A percentile compares a stretch with the other conserved stretches of the same genome.
phyloP scores from a whole-genome alignment of 2,113 vertebrate genomes.

The Podiceps cristatus region DNA sequence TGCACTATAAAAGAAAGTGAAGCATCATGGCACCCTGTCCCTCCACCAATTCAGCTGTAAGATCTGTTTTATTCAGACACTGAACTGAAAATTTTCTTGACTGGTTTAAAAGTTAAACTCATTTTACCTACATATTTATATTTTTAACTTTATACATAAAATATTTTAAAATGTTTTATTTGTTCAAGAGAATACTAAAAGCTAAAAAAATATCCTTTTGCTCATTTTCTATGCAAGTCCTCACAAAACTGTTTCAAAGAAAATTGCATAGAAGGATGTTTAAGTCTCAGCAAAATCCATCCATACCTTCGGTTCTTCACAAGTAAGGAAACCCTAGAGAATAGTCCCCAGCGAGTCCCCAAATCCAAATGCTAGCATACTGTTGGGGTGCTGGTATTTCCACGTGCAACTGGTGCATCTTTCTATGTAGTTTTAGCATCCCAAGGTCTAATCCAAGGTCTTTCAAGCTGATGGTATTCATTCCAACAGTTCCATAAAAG shows the following conservation, averaged over 20 bases:
- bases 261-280: not conserved
- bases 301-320: not conserved
- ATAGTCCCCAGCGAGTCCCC: not conserved
- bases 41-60: not conserved
- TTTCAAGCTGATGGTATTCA: not conserved
- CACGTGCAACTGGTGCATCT: not conserved
- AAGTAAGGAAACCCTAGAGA: not conserved
- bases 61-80: not conserved
- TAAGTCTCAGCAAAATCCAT: not conserved
- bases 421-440: not conserved
- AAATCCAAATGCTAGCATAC: not conserved
- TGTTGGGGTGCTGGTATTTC: not conserved
- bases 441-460: not conserved
- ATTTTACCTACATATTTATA: not conserved
- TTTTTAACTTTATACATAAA: not conserved
- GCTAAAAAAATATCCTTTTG: not conserved
- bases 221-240: not conserved
- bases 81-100: not conserved
- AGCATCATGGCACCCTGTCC: accelerated
- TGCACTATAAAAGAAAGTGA: not conserved
- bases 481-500: not conserved
- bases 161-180: not conserved
- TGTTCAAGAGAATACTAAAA: not conserved
- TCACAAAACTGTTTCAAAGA: not conserved
- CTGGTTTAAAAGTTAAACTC: not conserved